Evolutionary conservation across 2,113 vertebrate species (phyloP).

Genomic region (Saccopteryx bilineata): DNA sequence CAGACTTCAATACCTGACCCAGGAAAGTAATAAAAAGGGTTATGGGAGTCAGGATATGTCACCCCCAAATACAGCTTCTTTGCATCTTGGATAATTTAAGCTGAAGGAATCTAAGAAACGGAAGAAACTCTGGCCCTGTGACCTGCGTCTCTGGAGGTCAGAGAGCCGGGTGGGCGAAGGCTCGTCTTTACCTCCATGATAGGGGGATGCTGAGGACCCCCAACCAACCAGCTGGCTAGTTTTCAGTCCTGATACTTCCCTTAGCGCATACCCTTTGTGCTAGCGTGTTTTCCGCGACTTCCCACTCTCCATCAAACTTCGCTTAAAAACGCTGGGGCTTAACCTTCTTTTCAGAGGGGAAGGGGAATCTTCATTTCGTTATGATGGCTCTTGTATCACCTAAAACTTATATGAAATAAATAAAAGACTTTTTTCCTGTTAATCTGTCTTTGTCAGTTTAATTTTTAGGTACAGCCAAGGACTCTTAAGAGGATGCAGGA

Average conservation of each 20-base stretch:
- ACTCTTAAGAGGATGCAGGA: not conserved
- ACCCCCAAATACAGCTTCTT: not conserved
- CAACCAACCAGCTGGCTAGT: not conserved
- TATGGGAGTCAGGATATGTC: not conserved
- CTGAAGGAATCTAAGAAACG: slow-evolving; percentile 4
- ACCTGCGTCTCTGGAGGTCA: not conserved
- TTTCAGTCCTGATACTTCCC: not conserved
- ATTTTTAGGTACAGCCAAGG: not conserved
- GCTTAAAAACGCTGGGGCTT: not conserved
- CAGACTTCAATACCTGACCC: not conserved
- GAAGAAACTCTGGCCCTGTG: not conserved
- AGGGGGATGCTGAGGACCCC: not conserved
- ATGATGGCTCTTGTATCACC: not conserved
- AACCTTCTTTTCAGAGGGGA: not conserved
- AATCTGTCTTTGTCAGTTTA: not conserved
- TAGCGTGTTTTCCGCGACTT: not conserved
- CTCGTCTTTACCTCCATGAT: not conserved
- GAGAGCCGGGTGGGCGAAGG: not conserved
- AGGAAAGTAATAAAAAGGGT: not conserved
- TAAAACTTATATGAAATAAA: not conserved
- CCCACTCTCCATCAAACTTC: not conserved
- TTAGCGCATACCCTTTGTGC: not conserved
- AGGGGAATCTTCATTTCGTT: not conserved
- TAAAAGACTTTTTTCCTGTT: not conserved
- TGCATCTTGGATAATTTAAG: slow-evolving; percentile 1